A percentile compares a stretch with the other conserved stretches of the same genome.
Evolutionary conservation across 2,888 invertebrate species (phyloP).

Genomic region (Ptychoptera albimana): DNA sequence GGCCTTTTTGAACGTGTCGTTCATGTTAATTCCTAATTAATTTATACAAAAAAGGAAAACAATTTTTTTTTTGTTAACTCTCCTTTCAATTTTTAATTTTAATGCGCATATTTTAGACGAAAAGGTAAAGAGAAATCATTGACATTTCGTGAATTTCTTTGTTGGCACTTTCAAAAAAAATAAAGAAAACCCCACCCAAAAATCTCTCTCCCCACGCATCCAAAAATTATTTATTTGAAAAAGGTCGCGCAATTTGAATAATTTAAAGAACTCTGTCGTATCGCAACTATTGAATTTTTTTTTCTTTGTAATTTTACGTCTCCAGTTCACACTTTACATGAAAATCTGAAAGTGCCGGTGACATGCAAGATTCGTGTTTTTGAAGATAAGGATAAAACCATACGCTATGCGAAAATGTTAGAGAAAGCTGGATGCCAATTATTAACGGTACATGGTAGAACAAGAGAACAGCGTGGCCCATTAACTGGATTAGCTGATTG

Average conservation of each 20-base stretch:
- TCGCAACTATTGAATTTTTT: too few relatives aligned
- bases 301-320: conserved; percentile 16
- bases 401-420: conserved; percentile 85
- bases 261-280: too few relatives aligned
- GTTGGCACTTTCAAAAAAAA: too few relatives aligned
- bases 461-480: conserved; percentile 90
- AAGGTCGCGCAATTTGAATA: not conserved
- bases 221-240: too few relatives aligned
- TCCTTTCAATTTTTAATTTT: too few relatives aligned
- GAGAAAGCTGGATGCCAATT: conserved; percentile 84
- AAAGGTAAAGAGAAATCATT: too few relatives aligned
- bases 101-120: too few relatives aligned
- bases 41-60: not conserved
- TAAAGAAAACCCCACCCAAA: too few relatives aligned
- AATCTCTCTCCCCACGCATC: too few relatives aligned
- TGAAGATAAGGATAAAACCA: conserved; percentile 66
- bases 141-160: too few relatives aligned
- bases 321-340: conserved; percentile 53
- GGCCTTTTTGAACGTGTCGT: not conserved
- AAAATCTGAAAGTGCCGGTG: conserved; percentile 68
- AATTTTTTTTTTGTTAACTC: too few relatives aligned
- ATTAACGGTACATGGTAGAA: conserved; percentile 91
- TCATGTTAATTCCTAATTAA: conserved; percentile 7
- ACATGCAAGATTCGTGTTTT: conserved; percentile 94
- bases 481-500: conserved; percentile 90